phyloP scores from a whole-genome alignment of 2,113 vertebrate genomes.

The Lanius collurio region DNA sequence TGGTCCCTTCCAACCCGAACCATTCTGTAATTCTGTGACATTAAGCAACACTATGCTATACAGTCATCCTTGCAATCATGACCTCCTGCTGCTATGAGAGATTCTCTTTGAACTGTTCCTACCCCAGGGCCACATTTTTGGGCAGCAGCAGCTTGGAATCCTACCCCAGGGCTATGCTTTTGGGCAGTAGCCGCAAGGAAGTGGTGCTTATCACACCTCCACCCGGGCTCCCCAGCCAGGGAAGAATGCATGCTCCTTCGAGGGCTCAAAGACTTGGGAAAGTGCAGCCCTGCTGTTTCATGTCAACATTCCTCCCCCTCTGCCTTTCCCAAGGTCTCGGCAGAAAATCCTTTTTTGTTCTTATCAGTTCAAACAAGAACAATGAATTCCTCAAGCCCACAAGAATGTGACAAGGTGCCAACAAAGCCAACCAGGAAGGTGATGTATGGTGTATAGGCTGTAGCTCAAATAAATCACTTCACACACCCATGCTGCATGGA shows the following conservation, averaged over 20 bases:
- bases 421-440: constrained; percentile 82
- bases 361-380: constrained; percentile 87
- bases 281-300: constrained; percentile 56
- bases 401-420: constrained; percentile 87
- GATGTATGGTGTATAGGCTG: constrained; percentile 76
- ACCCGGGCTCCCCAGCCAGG: neutral
- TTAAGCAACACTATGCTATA: neutral
- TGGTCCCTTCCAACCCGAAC: neutral
- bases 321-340: constrained; percentile 77
- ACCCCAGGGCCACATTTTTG: neutral
- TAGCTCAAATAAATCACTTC: constrained; percentile 77
- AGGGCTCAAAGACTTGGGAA: constrained; percentile 63
- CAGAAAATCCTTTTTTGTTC: constrained; percentile 79
- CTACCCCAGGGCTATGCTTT: neutral
- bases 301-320: constrained; percentile 71
- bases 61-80: neutral
- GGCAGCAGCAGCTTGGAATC: neutral
- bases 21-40: neutral
- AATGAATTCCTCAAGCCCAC: constrained; percentile 79
- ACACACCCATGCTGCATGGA: constrained; percentile 59
- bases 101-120: neutral
- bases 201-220: constrained; percentile 9
- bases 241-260: neutral
- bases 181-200: neutral
- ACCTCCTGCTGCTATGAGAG: neutral